phyloP scores from a whole-genome alignment of 2,888 invertebrate genomes.

The Ochropleura plecta region DNA sequence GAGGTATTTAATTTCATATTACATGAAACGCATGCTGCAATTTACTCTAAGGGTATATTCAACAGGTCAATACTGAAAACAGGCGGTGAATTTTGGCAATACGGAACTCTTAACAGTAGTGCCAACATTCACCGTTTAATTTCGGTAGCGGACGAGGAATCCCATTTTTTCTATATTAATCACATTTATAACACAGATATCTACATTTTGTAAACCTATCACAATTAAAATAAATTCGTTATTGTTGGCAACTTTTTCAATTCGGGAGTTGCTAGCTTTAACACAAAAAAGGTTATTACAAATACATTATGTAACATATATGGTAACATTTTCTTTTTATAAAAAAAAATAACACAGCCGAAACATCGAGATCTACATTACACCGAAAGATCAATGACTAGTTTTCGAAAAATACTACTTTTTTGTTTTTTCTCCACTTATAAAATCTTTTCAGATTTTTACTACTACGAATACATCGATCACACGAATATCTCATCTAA shows the following conservation, averaged over 20 bases:
- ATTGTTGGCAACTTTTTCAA: constrained; percentile 67
- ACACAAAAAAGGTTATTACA: constrained; percentile 61
- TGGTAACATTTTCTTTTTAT: constrained; percentile 62
- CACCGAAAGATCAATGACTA: constrained; percentile 74
- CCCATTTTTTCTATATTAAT: constrained; percentile 60
- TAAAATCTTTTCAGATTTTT: constrained; percentile 50
- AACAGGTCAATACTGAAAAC: constrained; percentile 25
- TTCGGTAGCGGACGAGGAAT: constrained; percentile 27
- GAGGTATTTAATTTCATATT: constrained; percentile 79
- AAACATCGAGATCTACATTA: constrained; percentile 83
- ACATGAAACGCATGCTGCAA: constrained; percentile 60
- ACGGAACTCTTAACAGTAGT: not conserved
- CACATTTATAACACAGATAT: constrained; percentile 76
- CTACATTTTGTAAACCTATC: constrained; percentile 65
- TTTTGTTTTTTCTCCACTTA: constrained; percentile 49
- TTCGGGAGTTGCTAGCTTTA: constrained; percentile 53
- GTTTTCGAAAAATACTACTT: constrained; percentile 64
- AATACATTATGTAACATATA: constrained; percentile 26
- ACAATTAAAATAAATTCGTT: constrained; percentile 74
- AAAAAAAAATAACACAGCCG: constrained; percentile 84
- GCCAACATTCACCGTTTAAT: constrained; percentile 14
- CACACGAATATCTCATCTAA: constrained; percentile 73
- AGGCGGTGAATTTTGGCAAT: constrained; percentile 12
- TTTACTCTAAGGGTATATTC: constrained; percentile 43
- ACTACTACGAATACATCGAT: constrained; percentile 69